Conservation (phyloP, 2,888 invertebrate species). For the Halocaridina rubra region DNA sequence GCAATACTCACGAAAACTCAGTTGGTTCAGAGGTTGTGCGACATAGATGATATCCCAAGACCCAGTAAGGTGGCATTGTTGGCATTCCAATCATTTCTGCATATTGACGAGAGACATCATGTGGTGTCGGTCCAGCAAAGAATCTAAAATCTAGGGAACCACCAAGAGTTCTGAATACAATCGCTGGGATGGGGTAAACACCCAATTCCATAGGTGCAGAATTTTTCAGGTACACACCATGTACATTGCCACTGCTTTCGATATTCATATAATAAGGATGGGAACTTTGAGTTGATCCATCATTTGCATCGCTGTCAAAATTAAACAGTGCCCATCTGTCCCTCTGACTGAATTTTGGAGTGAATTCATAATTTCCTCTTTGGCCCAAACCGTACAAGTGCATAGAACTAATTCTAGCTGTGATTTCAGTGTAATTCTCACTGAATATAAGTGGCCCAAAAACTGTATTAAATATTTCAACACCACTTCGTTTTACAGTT, state of each 20-base stretch:
- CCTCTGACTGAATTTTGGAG: constrained; percentile 11
- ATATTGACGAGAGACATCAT: constrained; percentile 51
- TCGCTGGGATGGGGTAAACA: constrained; percentile 39
- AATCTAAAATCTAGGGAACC: constrained; percentile 27
- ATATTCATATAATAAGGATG: constrained; percentile 59
- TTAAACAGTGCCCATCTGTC: constrained; percentile 25
- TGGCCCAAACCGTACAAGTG: constrained; percentile 50
- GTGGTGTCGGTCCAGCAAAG: constrained; percentile 53
- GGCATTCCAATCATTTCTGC: constrained; percentile 42
- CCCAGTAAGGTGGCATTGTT: constrained; percentile 76
- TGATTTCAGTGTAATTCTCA: constrained; percentile 48
- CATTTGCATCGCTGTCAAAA: neutral
- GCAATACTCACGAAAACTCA: constrained; percentile 3
- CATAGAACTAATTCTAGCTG: constrained; percentile 23
- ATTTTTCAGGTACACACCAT: constrained; percentile 51
- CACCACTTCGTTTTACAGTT: constrained; percentile 25
- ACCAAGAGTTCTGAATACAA: constrained; percentile 34
- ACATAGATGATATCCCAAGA: constrained; percentile 88
- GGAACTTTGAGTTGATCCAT: constrained; percentile 1
- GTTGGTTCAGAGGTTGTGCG: neutral
- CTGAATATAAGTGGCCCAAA: constrained; percentile 53
- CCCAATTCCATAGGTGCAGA: constrained; percentile 53
- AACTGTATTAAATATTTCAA: constrained; percentile 32
- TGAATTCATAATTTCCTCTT: constrained; percentile 9
- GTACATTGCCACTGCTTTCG: constrained; percentile 38